These are phyloP conservation scores for Acanthopagrus latus DNA, from an alignment of 2,797 vertebrate genomes.

Conservation along the genomic window DNA sequence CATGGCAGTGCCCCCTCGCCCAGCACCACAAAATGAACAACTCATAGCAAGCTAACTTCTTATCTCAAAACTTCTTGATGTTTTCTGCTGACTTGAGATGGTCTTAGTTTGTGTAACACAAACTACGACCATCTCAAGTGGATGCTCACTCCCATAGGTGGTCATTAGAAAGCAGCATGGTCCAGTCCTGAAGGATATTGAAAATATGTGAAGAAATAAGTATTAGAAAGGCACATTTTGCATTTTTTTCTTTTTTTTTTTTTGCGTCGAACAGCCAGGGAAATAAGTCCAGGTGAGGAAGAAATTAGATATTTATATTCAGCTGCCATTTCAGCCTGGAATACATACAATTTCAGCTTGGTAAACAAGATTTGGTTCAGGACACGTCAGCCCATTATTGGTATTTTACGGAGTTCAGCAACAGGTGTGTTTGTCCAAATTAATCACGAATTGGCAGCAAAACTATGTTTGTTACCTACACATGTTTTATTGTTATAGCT, in stretches of 20 bases:
- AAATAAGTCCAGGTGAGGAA: slow-evolving; percentile 2
- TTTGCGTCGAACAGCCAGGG: background rate
- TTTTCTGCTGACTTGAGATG: background rate
- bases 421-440: slow-evolving; percentile 50
- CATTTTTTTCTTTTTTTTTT: background rate
- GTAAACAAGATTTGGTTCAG: slow-evolving; percentile 44
- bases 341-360: slow-evolving; percentile 33
- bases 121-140: too few species aligned
- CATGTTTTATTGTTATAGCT: slow-evolving; percentile 26
- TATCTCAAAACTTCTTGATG: background rate
- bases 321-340: slow-evolving; percentile 12
- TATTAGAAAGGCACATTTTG: background rate
- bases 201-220: background rate
- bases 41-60: background rate
- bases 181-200: background rate
- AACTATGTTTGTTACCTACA: slow-evolving; percentile 19
- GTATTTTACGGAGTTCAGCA: slow-evolving; percentile 42
- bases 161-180: slow-evolving; percentile 7
- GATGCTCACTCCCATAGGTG: background rate
- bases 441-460: slow-evolving; percentile 39
- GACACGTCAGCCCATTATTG: slow-evolving; percentile 28
- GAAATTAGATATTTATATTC: slow-evolving; percentile 43
- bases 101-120: background rate
- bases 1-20: too few species aligned
- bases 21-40: background rate